Base-by-base conservation (phyloP, 2,113 vertebrate species). In the Numida meleagris region DNA sequence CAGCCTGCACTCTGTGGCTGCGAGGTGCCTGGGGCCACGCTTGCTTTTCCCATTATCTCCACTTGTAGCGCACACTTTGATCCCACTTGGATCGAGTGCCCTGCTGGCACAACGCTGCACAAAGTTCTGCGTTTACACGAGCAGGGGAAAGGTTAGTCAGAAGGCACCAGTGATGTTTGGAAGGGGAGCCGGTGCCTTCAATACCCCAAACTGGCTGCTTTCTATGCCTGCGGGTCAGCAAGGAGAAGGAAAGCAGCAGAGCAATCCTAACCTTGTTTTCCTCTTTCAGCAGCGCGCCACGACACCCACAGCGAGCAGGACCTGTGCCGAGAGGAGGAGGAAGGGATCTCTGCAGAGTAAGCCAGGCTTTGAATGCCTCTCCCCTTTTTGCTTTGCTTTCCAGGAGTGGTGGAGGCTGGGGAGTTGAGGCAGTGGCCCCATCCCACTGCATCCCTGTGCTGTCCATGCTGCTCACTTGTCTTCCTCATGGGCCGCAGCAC, bases 291-390 rank as follows among this genome's bases (percentile, higher is more conserved):
- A 76, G 89, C 73, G 72, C 12, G 55, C 33, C 11, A n/a, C 45
- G 8, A 86, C 72, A 61, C 81, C 72, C 76, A 62, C 77, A 75
- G 72, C 21, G 33, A 87, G 83, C 68, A 14, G 79, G 53, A 83
- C 66, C 95, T 65, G 85, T 61, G 68, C 62, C 38, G 24, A 50
- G 82, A 93, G 76, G 82, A 95, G 68, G 75, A 87, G 88, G 91
- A 96, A 93, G 42, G 40, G 65, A 81, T 85, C 73, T 82, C 89
- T 74, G 70, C 75, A 90, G 40, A 75, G 96, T 98, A 94, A 97
- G 96, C 95, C 66, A 63, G 29, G 82, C 55, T 88, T 95, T 95
- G 20, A 89, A 92, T 89, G 67, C 68, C 50, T 50, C 45, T 82
- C 46, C 61, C 21, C 67, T 53, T 53, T 65, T 66, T 57, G 55